Evolutionary conservation across 2,797 vertebrate genomes (phyloP).

Genomic region (Bradypus variegatus): DNA sequence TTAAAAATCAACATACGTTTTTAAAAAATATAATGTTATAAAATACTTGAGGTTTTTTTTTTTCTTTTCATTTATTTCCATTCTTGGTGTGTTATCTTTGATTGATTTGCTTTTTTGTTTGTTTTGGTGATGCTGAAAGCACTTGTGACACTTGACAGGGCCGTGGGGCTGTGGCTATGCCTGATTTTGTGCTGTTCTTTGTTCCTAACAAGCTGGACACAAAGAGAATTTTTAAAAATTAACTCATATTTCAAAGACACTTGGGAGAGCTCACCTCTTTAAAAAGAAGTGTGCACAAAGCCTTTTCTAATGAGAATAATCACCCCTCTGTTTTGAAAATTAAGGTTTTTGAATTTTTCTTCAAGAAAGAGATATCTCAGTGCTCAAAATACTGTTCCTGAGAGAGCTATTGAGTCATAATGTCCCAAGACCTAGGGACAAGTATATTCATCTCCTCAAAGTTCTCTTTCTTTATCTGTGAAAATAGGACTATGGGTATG

Average conservation of each 20-base stretch:
- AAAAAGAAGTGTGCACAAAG: background rate
- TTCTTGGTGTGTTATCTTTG: background rate
- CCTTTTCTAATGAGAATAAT: slow-evolving; percentile 25
- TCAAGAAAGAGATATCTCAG: background rate
- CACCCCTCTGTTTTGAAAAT: slow-evolving; percentile 31
- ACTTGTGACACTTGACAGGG: background rate
- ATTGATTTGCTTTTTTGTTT: slow-evolving; percentile 20
- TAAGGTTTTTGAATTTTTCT: slow-evolving; percentile 29
- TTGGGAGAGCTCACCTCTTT: background rate
- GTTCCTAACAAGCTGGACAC: background rate
- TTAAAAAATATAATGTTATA: background rate
- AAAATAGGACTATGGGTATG: background rate
- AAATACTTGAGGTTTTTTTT: background rate
- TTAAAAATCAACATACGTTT: background rate
- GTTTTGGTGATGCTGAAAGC: slow-evolving; percentile 19
- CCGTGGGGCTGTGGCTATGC: background rate
- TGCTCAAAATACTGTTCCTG: background rate
- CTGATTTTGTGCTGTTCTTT: slow-evolving; percentile 1
- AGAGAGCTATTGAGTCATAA: background rate
- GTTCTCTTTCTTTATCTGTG: background rate
- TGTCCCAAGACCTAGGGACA: slow-evolving; percentile 3
- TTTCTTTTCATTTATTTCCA: background rate
- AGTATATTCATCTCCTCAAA: background rate
- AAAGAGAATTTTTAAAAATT: slow-evolving; percentile 1
- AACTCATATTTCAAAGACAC: slow-evolving; percentile 14